Conservation (phyloP, 1,140 invertebrate genomes). For the Tetragnatha versicolor region DNA sequence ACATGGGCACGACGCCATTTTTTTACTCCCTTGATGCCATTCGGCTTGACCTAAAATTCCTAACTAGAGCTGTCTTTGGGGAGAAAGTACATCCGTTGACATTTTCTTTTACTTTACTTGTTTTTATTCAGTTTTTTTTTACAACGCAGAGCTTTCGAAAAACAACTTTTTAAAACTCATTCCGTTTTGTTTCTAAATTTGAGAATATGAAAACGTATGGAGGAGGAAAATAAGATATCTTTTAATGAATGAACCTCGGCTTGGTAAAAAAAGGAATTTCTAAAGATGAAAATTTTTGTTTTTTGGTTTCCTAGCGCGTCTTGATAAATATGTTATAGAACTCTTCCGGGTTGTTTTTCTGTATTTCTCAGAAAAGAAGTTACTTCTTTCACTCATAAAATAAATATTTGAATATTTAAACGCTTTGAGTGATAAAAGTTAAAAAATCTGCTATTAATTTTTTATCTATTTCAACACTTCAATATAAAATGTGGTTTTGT, state of each 20-base stretch:
- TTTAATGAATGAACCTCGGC: conserved; percentile 11
- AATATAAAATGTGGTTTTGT: too few relatives aligned
- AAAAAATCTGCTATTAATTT: too few relatives aligned
- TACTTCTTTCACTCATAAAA: too few relatives aligned
- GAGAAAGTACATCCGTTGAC: conserved; percentile 25
- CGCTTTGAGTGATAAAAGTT: too few relatives aligned
- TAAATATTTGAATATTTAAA: too few relatives aligned
- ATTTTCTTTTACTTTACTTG: not conserved
- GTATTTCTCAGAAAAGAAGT: too few relatives aligned
- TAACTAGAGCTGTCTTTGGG: not conserved
- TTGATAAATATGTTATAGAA: conserved; percentile 11
- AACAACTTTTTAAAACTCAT: conserved; percentile 2
- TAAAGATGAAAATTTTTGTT: conserved; percentile 2
- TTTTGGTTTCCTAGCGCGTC: not conserved
- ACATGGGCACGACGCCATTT: conserved; percentile 30
- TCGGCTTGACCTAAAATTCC: conserved; percentile 38
- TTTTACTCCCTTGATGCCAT: conserved; percentile 31
- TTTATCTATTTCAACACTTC: too few relatives aligned
- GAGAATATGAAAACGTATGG: not conserved
- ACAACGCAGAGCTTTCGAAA: not conserved
- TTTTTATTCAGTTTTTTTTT: not conserved
- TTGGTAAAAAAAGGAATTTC: not conserved
- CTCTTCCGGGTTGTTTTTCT: too few relatives aligned
- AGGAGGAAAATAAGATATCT: conserved; percentile 10
- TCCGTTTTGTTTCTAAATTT: not conserved